These are phyloP conservation scores for Tineola bisselliella DNA, from an alignment of 2,888 invertebrate species.

Conservation along the genomic window DNA sequence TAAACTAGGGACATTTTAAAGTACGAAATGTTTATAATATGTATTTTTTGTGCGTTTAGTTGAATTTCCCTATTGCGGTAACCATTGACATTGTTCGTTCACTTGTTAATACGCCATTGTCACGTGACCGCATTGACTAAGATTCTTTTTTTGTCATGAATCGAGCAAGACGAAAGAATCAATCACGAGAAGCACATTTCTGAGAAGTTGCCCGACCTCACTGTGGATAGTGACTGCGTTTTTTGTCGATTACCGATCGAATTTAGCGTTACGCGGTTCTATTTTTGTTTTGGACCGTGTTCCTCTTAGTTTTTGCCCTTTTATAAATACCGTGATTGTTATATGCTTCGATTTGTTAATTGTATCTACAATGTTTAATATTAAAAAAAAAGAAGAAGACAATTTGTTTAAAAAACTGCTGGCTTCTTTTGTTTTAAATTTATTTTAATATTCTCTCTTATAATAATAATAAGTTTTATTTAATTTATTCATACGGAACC, in stretches of 20 bases:
- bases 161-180: constrained; percentile 48
- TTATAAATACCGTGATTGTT: too few species aligned
- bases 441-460: too few species aligned
- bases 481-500: constrained; percentile 23
- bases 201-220: constrained; percentile 33
- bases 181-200: constrained; percentile 51
- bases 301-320: not conserved
- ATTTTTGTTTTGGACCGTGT: not conserved
- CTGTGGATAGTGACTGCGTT: constrained; percentile 28
- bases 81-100: not conserved
- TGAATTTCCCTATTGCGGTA: not conserved
- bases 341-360: not conserved
- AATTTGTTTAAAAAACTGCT: too few species aligned
- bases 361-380: too few species aligned
- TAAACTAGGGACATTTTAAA: not conserved
- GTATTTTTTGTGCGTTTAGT: not conserved
- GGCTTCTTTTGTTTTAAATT: too few species aligned
- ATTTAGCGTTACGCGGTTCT: constrained; percentile 31
- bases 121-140: constrained; percentile 11
- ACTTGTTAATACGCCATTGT: not conserved
- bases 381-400: too few species aligned
- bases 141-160: constrained; percentile 10
- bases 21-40: too few species aligned
- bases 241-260: constrained; percentile 28
- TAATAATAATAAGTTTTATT: too few species aligned